Conservation (phyloP, 2,888 invertebrate genomes). For the Caenorhabditis panamensis region DNA sequence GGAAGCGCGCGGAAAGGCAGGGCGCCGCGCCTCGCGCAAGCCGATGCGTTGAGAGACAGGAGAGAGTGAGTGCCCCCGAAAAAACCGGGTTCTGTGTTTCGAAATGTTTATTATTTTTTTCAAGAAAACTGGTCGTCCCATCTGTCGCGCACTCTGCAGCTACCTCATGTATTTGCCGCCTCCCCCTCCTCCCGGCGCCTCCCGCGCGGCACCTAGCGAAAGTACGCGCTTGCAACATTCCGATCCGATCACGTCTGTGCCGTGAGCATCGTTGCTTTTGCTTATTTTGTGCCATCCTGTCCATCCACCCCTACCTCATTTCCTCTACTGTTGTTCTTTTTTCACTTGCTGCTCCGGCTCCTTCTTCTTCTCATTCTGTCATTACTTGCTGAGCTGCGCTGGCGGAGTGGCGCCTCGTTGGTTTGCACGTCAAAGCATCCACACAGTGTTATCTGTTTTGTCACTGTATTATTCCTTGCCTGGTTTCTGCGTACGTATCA, state of each 20-base stretch:
- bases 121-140: constrained; percentile 67
- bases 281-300: constrained; percentile 24
- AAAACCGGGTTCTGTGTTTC: constrained; percentile 66
- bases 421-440: constrained; percentile 57
- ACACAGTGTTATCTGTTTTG: constrained; percentile 58
- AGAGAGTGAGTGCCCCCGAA: constrained; percentile 55
- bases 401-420: constrained; percentile 45
- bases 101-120: constrained; percentile 68
- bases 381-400: constrained; percentile 30
- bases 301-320: neutral
- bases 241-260: constrained; percentile 53
- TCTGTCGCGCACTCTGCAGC: constrained; percentile 59
- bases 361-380: constrained; percentile 20
- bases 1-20: constrained; percentile 38
- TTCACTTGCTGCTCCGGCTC: neutral
- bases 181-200: constrained; percentile 52
- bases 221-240: constrained; percentile 59
- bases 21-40: constrained; percentile 39
- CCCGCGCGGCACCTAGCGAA: constrained; percentile 55
- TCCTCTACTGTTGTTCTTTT: neutral
- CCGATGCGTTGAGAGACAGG: constrained; percentile 19
- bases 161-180: constrained; percentile 60
- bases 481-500: constrained; percentile 42
- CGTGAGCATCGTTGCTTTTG: constrained; percentile 52
- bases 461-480: constrained; percentile 47